These are phyloP conservation scores for Scophthalmus maximus DNA, from an alignment of 2,113 vertebrate genomes.

Conservation along the genomic window DNA sequence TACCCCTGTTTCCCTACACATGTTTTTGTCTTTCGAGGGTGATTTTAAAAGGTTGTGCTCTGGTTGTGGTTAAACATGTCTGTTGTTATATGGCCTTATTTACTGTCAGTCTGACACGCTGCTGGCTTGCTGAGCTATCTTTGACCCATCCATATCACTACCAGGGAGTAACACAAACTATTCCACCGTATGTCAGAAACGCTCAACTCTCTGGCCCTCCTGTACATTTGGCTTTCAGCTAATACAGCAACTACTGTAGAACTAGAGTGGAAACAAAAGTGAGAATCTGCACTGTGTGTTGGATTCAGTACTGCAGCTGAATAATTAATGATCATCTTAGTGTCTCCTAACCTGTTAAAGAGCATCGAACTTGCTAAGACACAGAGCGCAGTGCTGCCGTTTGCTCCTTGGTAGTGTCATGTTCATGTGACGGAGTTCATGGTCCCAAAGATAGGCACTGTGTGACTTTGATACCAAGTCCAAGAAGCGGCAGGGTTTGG, in stretches of 20 bases:
- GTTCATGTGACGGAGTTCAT: constrained; percentile 64
- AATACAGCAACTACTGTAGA: neutral
- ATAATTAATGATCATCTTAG: constrained; percentile 19
- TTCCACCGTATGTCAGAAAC: constrained; percentile 2
- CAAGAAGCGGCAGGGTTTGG: constrained; percentile 42
- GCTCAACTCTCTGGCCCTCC: neutral
- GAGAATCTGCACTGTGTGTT: neutral
- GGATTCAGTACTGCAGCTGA: neutral
- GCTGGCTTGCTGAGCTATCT: constrained; percentile 41
- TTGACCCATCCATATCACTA: constrained; percentile 40
- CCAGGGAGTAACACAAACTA: constrained; percentile 38
- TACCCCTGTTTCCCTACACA: neutral
- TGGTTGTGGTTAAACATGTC: neutral
- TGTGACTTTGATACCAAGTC: constrained; percentile 27
- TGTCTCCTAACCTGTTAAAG: neutral
- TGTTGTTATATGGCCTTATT: constrained; percentile 8
- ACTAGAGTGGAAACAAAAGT: too few relatives aligned
- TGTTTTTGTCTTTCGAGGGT: too few relatives aligned
- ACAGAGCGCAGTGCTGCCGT: constrained; percentile 8
- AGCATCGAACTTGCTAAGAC: constrained; percentile 14
- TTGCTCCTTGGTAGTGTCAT: constrained; percentile 51
- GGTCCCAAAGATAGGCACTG: constrained; percentile 62
- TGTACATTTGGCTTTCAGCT: neutral
- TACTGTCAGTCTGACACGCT: constrained; percentile 34
- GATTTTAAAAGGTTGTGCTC: neutral